Evolutionary conservation across 2,113 vertebrate genomes (phyloP).

Genomic region (Daphoenositta chrysoptera): DNA sequence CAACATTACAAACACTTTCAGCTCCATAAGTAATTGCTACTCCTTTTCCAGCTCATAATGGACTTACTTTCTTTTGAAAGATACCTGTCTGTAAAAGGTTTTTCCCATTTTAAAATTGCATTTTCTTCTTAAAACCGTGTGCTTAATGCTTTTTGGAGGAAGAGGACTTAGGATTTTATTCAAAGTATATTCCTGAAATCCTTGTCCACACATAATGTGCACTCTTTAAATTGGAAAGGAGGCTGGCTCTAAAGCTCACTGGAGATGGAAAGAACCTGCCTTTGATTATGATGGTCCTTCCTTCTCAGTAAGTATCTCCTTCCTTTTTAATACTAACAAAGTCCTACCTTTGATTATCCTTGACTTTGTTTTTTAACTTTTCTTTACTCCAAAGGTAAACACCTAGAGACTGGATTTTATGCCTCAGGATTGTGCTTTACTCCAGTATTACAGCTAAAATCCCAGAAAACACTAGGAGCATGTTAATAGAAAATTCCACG

Average conservation of each 20-base stretch:
- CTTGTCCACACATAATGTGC: background rate
- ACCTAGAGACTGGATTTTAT: background rate
- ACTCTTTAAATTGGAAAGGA: background rate
- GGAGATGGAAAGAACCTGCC: background rate
- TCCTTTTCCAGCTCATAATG: background rate
- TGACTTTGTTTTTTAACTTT: background rate
- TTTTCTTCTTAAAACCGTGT: background rate
- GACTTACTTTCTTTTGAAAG: background rate
- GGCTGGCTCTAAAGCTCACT: background rate
- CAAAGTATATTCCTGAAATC: background rate
- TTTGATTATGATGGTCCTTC: background rate
- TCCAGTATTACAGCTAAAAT: background rate
- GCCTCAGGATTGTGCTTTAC: background rate
- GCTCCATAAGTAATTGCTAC: background rate
- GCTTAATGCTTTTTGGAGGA: background rate
- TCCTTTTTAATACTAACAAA: background rate
- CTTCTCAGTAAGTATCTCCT: background rate
- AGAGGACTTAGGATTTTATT: background rate
- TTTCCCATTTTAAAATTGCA: background rate
- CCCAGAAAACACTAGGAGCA: background rate
- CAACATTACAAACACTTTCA: background rate
- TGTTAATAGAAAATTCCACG: background rate
- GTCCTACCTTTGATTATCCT: background rate
- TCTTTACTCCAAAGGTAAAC: background rate
- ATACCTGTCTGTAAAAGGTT: background rate